Percentiles rank a stretch among this genome's conserved stretches.
Conservation (phyloP, 2,797 vertebrate genomes). For the Siniperca undulata region DNA sequence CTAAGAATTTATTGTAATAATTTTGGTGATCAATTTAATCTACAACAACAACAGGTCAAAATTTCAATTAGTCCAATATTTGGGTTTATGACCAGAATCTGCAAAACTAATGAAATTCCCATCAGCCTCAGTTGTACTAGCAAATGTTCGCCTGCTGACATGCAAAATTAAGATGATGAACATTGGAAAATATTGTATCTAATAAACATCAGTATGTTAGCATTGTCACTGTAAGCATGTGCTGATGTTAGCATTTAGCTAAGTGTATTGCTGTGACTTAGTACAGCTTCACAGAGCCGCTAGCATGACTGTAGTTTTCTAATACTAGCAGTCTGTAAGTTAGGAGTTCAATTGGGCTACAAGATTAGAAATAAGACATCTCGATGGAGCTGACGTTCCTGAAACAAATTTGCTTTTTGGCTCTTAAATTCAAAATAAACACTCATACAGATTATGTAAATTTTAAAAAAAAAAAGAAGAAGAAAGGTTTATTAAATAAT, state of each 20-base stretch:
- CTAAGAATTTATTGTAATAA: not conserved
- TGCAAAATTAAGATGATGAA: too few species aligned
- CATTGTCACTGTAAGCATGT: too few species aligned
- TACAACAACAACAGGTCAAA: too few species aligned
- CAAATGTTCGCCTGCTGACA: not conserved
- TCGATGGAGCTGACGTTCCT: not conserved
- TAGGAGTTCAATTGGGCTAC: not conserved
- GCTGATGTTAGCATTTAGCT: too few species aligned
- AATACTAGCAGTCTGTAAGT: not conserved
- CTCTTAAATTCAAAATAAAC: conserved; percentile 9
- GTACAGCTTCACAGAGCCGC: not conserved
- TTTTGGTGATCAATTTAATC: not conserved
- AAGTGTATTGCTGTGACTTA: too few species aligned
- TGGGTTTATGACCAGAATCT: too few species aligned
- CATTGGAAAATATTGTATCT: too few species aligned
- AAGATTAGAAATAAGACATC: not conserved
- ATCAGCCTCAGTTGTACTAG: too few species aligned
- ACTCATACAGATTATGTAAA: conserved; percentile 14
- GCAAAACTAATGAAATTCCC: too few species aligned
- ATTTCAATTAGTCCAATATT: too few species aligned
- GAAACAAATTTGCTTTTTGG: not conserved
- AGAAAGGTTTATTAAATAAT: conserved; percentile 70
- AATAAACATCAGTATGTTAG: too few species aligned
- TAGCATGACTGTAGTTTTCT: not conserved
- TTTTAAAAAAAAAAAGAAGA: conserved; percentile 32